phyloP scores from a whole-genome alignment of 2,797 vertebrate genomes.

The Nannoperca australis region DNA sequence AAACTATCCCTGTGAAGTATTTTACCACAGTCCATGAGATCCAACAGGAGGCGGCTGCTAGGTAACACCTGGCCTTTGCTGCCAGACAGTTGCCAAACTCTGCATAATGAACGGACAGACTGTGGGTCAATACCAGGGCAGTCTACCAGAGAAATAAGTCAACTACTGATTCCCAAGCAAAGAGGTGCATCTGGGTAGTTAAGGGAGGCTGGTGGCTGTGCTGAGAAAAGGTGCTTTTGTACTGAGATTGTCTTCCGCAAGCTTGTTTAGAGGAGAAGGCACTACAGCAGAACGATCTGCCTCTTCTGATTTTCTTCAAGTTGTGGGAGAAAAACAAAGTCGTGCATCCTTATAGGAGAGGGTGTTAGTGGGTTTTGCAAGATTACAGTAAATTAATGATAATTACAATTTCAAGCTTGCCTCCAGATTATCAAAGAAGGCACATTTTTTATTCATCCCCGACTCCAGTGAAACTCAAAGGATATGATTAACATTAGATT shows the following conservation, averaged over 20 bases:
- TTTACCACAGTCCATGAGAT: constrained; percentile 8
- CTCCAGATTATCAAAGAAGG: neutral
- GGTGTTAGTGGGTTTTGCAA: neutral
- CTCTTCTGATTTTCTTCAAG: constrained; percentile 4
- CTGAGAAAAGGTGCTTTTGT: constrained; percentile 1
- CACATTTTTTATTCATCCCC: constrained; percentile 3
- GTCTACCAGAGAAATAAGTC: constrained; percentile 11
- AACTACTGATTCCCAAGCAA: neutral
- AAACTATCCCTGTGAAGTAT: constrained; percentile 2
- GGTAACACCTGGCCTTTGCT: constrained; percentile 9
- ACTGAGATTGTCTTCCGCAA: constrained; percentile 3
- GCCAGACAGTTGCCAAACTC: constrained; percentile 7
- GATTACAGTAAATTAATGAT: constrained; percentile 12
- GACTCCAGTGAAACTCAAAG: neutral
- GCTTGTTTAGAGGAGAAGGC: constrained; percentile 16
- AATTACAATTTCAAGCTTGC: neutral
- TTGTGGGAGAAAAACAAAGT: neutral
- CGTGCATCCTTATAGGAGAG: neutral
- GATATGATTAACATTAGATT: constrained; percentile 7
- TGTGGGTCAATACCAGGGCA: constrained; percentile 29
- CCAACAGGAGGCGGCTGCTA: neutral
- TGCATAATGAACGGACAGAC: constrained; percentile 19
- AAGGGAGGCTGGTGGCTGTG: neutral
- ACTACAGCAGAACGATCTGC: neutral
- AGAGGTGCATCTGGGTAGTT: constrained; percentile 3